Percentiles rank a stretch among this genome's conserved stretches.
Conservation (phyloP, 1,140 invertebrate species). For the Trichonephila inaurata region DNA sequence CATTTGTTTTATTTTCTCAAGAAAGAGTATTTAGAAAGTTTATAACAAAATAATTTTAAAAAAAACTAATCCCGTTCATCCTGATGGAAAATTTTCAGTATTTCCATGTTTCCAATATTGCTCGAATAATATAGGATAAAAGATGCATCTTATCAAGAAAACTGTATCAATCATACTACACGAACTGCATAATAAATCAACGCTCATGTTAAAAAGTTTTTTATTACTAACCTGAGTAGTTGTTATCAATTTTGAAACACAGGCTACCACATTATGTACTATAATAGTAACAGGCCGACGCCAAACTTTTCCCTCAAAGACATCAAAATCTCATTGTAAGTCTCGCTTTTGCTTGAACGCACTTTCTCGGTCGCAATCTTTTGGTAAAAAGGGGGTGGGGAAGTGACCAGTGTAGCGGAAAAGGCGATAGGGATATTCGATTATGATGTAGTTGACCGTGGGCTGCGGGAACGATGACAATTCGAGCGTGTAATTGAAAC, state of each 20-base stretch:
- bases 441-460: slow-evolving; percentile 73
- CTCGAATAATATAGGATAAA: too few relatives aligned
- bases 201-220: slow-evolving; percentile 3
- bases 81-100: too few relatives aligned
- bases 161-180: background rate
- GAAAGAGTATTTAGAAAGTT: too few relatives aligned
- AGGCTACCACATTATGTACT: background rate
- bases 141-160: background rate
- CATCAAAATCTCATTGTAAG: slow-evolving; percentile 74
- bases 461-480: slow-evolving; percentile 51
- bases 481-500: slow-evolving; percentile 69
- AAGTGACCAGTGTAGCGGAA: slow-evolving; percentile 22
- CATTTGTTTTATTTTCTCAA: too few relatives aligned
- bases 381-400: slow-evolving; percentile 63
- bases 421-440: slow-evolving; percentile 74
- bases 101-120: too few relatives aligned
- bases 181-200: slow-evolving; percentile 56
- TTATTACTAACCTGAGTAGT: slow-evolving; percentile 24
- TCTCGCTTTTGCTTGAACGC: slow-evolving; percentile 73
- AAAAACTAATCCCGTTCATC: too few relatives aligned
- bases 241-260: slow-evolving; percentile 66
- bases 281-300: background rate
- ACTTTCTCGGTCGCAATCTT: slow-evolving; percentile 70
- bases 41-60: too few relatives aligned
- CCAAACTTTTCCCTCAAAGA: slow-evolving; percentile 47